Evolutionary conservation across 1,140 invertebrate species (phyloP).

Genomic region (Drosophila rhopaloa): DNA sequence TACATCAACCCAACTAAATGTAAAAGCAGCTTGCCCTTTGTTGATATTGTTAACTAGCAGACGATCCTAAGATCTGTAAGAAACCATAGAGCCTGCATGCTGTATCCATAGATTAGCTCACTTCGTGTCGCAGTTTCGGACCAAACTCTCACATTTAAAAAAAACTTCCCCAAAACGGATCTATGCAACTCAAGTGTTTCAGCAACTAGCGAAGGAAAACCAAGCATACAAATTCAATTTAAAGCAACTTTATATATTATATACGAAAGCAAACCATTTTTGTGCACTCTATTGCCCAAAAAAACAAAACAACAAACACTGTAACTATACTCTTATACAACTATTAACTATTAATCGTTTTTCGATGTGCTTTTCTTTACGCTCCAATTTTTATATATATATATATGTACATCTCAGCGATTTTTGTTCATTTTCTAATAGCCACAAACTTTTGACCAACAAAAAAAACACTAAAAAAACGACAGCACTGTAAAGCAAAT

Average conservation of each 20-base stretch:
- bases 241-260: slow-evolving; percentile 42
- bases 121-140: slow-evolving; percentile 47
- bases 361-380: slow-evolving; percentile 69
- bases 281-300: slow-evolving; percentile 49
- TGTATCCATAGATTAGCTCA: slow-evolving; percentile 31
- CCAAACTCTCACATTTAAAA: slow-evolving; percentile 21
- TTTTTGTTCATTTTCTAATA: slow-evolving; percentile 41
- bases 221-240: slow-evolving; percentile 31
- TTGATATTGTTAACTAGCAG: slow-evolving; percentile 76
- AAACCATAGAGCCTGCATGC: slow-evolving; percentile 9
- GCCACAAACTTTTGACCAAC: slow-evolving; percentile 46
- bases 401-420: slow-evolving; percentile 33
- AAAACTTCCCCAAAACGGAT: slow-evolving; percentile 26
- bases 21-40: slow-evolving; percentile 29
- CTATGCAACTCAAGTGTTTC: slow-evolving; percentile 70
- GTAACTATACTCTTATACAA: slow-evolving; percentile 55
- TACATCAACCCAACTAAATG: slow-evolving; percentile 1
- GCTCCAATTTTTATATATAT: slow-evolving; percentile 55
- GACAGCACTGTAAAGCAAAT: slow-evolving; percentile 12
- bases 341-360: slow-evolving; percentile 53
- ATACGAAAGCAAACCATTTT: slow-evolving; percentile 26
- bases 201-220: slow-evolving; percentile 34
- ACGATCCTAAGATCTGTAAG: slow-evolving; percentile 8
- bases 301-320: slow-evolving; percentile 23
- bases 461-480: slow-evolving; percentile 7